Evolutionary conservation across 2,888 invertebrate genomes (phyloP).

Genomic region (Rhyacophila evoluta): DNA sequence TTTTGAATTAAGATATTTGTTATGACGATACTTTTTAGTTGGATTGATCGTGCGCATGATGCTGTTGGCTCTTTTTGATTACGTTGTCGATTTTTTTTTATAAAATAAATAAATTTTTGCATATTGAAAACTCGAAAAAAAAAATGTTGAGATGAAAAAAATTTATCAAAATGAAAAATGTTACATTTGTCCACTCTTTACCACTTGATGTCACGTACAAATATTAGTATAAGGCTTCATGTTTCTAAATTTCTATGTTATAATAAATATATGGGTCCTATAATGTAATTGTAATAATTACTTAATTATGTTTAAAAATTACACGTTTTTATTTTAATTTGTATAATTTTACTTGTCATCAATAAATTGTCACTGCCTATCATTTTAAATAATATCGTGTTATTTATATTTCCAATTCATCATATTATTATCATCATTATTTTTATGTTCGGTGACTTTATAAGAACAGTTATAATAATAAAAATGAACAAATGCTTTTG

Average conservation of each 20-base stretch:
- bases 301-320: conserved; percentile 7
- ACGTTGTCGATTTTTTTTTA: too few relatives aligned
- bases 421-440: neutral
- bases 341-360: neutral
- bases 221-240: conserved; percentile 21
- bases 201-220: conserved; percentile 31
- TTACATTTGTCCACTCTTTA: neutral
- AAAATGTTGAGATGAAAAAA: neutral
- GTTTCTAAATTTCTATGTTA: neutral
- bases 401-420: conserved; percentile 28
- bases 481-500: conserved; percentile 10
- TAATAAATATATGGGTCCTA: neutral
- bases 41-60: too few relatives aligned
- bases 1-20: too few relatives aligned
- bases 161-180: neutral
- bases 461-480: conserved; percentile 6
- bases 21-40: too few relatives aligned
- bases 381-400: conserved; percentile 17
- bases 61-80: too few relatives aligned
- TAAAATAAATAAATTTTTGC: neutral
- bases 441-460: conserved; percentile 5
- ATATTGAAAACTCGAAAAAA: neutral
- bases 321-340: neutral
- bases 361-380: neutral
- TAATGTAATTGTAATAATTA: neutral